phyloP scores from a whole-genome alignment of 2,888 invertebrate genomes.

The Nudaria mundana region DNA sequence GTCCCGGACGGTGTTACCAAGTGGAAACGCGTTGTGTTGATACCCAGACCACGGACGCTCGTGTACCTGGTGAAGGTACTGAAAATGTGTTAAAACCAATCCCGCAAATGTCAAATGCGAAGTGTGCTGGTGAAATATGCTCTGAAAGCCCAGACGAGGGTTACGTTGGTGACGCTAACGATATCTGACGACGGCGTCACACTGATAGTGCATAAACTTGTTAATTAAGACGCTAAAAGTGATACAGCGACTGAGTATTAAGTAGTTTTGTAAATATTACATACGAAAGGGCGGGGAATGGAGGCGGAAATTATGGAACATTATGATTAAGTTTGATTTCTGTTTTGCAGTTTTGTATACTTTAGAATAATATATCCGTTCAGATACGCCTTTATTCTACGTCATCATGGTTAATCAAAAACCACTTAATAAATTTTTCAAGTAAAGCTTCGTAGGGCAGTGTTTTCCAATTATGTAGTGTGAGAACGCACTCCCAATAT shows the following conservation, averaged over 20 bases:
- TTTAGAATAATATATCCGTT: slow-evolving; percentile 33
- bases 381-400: slow-evolving; percentile 27
- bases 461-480: slow-evolving; percentile 15
- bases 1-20: slow-evolving; percentile 73
- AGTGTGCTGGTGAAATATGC: slow-evolving; percentile 75
- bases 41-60: slow-evolving; percentile 81
- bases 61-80: slow-evolving; percentile 63
- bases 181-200: slow-evolving; percentile 84
- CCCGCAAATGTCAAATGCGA: slow-evolving; percentile 71
- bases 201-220: slow-evolving; percentile 68
- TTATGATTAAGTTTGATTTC: slow-evolving; percentile 36
- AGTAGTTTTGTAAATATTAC: slow-evolving; percentile 61
- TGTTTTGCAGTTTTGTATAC: slow-evolving; percentile 51
- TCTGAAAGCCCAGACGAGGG: slow-evolving; percentile 94
- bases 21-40: slow-evolving; percentile 82
- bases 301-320: slow-evolving; percentile 28
- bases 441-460: slow-evolving; percentile 19
- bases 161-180: slow-evolving; percentile 90
- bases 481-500: slow-evolving; percentile 6
- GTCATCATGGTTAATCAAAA: slow-evolving; percentile 30
- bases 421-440: slow-evolving; percentile 35
- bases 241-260: slow-evolving; percentile 79
- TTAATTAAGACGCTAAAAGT: slow-evolving; percentile 72
- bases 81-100: slow-evolving; percentile 66
- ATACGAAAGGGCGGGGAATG: slow-evolving; percentile 31